Base-by-base conservation (phyloP, 37 sponge, comb jelly and placozoan genomes). In the Hormiphora californensis region DNA sequence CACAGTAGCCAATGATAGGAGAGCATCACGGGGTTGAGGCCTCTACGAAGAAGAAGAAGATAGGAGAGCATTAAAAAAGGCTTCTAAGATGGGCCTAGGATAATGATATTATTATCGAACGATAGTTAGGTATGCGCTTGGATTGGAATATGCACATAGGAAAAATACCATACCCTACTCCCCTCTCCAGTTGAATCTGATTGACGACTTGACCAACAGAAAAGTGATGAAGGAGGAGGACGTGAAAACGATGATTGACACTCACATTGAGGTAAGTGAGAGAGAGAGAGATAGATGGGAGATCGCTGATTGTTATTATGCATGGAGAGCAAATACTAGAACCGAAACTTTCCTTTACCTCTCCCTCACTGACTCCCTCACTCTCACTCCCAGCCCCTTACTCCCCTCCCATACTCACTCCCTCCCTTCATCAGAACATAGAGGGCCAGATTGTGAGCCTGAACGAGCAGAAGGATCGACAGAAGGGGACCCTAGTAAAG, bases 381-480 rank as follows among this genome's bases (percentile, higher is more conserved):
- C 12, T 49, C 9, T 49, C 53, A 49, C 15, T 49, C 53, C 15
- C 53, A 49, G 9, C 53, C 53, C 53, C 53, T 49, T 17, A 15
- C 53, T 15, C 53, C 53, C 53, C 53, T 15, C 53, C 53, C 53
- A 9, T 49, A 15, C n/a, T n/a, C n/a, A n/a, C n/a, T 49, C 9
- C 15, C 53, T 49, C 15, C 53, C 9, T 49, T 9, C 9, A 17
- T 49, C 23, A 57, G 81, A 46, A 73, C 35, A 40, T 73, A 28
- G 81, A 73, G 44, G 35, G 44, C 38, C 40, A 73, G 23, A 33
- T 73, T 0, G 44, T n/a, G 44, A 46, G 43, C 28, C 81, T 73
- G 25, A 73, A 27, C 32, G 46, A 41, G 23, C 81, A 73, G 81
- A 73, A 73, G 81, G 81, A 73, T 21, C 35, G 81, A 41, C 81